Evolutionary conservation across 2,113 vertebrate genomes (phyloP).

Genomic region (Connochaetes taurinus): DNA sequence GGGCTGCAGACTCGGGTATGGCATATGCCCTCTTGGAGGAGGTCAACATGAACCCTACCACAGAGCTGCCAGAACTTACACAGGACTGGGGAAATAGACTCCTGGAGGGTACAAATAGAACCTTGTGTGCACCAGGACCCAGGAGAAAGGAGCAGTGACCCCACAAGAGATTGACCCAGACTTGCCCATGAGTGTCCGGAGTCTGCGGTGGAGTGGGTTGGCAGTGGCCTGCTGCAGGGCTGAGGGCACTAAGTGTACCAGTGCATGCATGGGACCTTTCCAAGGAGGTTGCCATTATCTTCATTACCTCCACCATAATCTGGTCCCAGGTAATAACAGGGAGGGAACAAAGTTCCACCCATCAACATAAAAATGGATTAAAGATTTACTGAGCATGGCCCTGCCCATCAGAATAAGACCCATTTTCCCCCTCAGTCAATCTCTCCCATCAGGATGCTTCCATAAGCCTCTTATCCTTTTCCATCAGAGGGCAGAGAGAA

Average conservation of each 20-base stretch:
- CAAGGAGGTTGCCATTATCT: background rate
- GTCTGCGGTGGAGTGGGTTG: background rate
- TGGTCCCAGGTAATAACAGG: background rate
- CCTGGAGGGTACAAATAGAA: background rate
- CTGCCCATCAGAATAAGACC: background rate
- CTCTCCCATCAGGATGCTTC: background rate
- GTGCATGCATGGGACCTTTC: background rate
- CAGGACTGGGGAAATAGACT: background rate
- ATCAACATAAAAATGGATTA: background rate
- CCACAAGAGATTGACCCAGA: background rate
- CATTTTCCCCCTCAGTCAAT: background rate
- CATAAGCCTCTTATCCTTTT: background rate
- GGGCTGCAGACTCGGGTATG: background rate
- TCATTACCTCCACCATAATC: background rate
- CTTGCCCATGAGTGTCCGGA: accelerated
- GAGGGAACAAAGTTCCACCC: background rate
- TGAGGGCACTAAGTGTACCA: background rate
- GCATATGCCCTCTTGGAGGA: background rate
- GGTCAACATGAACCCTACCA: background rate
- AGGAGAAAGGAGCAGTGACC: background rate
- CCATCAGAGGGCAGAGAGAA: background rate
- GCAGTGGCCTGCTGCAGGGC: background rate
- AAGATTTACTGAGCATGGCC: background rate
- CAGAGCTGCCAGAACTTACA: background rate
- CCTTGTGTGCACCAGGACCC: background rate